Evolutionary conservation across 2,797 vertebrate genomes (phyloP).

Genomic region (Danio tinwini): DNA sequence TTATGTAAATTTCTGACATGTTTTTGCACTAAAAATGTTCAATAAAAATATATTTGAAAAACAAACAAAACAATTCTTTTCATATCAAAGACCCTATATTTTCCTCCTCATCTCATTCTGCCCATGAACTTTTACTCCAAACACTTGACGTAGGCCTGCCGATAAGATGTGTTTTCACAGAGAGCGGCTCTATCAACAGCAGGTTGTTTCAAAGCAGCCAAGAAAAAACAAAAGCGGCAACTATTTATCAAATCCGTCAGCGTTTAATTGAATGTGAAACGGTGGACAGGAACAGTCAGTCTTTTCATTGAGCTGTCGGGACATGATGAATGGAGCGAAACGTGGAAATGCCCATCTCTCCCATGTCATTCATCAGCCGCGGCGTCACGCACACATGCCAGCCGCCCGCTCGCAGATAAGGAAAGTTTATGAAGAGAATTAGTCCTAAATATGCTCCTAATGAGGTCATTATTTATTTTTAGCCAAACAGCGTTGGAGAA

Average conservation of each 20-base stretch:
- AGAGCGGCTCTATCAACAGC: conserved; percentile 57
- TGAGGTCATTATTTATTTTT: conserved; percentile 61
- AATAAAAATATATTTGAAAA: no score
- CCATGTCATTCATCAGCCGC: conserved; percentile 58
- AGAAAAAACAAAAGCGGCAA: conserved; percentile 50
- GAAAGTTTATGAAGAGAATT: conserved; percentile 58
- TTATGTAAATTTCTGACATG: no score
- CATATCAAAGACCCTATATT: neutral
- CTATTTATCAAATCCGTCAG: conserved; percentile 65
- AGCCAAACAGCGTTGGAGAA: neutral
- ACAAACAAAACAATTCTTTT: neutral
- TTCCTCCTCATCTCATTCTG: neutral
- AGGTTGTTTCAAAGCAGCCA: conserved; percentile 52
- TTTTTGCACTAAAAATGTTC: no score
- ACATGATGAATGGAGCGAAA: conserved; percentile 62
- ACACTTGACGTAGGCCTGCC: conserved; percentile 3
- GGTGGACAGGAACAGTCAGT: conserved; percentile 58
- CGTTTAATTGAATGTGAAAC: conserved; percentile 68
- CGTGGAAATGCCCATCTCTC: conserved; percentile 62
- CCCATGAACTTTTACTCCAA: conserved; percentile 20
- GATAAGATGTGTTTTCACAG: conserved; percentile 37
- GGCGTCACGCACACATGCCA: conserved; percentile 40
- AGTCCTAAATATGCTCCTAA: conserved; percentile 53
- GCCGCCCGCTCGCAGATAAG: conserved; percentile 48
- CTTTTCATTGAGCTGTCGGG: conserved; percentile 63